Base-by-base conservation (phyloP, 2,113 vertebrate species). In the Plestiodon gilberti region DNA sequence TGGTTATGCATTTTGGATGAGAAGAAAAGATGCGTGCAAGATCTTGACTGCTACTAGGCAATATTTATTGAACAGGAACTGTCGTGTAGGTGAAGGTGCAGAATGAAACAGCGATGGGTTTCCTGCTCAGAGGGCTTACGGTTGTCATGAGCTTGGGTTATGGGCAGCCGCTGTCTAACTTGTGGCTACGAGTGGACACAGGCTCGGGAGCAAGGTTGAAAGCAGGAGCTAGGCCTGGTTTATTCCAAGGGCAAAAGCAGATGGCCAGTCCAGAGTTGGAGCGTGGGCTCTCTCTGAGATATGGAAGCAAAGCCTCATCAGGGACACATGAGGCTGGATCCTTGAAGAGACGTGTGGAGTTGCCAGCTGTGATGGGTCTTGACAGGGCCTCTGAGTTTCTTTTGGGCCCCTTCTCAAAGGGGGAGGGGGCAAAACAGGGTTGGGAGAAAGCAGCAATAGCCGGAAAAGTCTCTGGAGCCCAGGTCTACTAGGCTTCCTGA, bases 1-100 rank as follows among this genome's bases (percentile, higher is more conserved):
- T 85, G 78, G 89, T 57, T 82, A 8, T n/a, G 85, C 33, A 86
- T 90, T 77, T 86, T 78, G 80, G 61, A 85, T 81, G 89, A 48
- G 38, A 93, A 91, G 89, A 4, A 64, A 89, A 75, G 55, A 30
- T 10, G 78, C 13, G 69, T 7, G 38, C 59, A 10, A 25, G 61
- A 79, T 40, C 14, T 28, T 1, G 8, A 38, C 59, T 35, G 8
- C 13, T 11, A 14, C 57, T 33, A 22, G 55, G 23, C 22, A 33
- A 35, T 38, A 18, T 23, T 78, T 35, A 23, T 15, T 22, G 4
- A 38, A 61, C 35, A 38, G 55, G 15, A 78, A 22, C 14, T 22
- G 55, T 23, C 22, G 13, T 35, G 23, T 33, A 35, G 77, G n/a
- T 10, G 3, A 22, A 48, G 57, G 30, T 57, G 40, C n/a, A 59